Conservation (phyloP, 2,113 vertebrate species). For the Xiphophorus couchianus region DNA sequence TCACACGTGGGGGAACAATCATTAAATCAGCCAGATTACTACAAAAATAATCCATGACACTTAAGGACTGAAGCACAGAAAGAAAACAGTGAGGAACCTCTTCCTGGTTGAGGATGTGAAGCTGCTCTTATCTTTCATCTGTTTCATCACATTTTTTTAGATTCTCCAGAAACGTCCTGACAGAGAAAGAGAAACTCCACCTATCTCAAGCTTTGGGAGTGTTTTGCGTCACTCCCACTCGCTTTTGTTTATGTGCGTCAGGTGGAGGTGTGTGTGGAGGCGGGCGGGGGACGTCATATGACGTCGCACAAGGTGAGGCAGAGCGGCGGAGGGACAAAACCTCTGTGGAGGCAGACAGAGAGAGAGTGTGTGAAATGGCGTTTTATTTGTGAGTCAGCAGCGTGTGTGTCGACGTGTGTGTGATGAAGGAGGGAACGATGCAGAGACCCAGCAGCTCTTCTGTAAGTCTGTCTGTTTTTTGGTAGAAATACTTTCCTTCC, state of each 20-base stretch:
- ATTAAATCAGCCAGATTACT: neutral
- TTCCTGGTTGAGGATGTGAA: neutral
- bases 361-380: neutral
- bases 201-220: neutral
- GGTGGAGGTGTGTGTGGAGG: constrained; percentile 61
- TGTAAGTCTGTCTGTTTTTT: constrained; percentile 59
- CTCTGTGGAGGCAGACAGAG: constrained; percentile 21
- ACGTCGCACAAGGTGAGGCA: constrained; percentile 15
- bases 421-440: constrained; percentile 46
- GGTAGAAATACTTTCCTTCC: constrained; percentile 13
- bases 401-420: constrained; percentile 8
- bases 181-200: neutral
- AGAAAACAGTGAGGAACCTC: too few species aligned
- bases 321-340: constrained; percentile 30
- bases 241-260: constrained; percentile 36
- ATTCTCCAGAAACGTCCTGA: neutral
- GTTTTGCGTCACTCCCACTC: constrained; percentile 6
- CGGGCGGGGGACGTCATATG: constrained; percentile 39
- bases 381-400: neutral
- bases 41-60: neutral
- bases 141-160: too few species aligned
- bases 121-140: too few species aligned
- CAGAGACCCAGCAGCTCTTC: constrained; percentile 71
- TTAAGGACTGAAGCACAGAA: too few species aligned
- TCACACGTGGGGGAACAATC: constrained; percentile 6